A percentile compares a stretch with the other conserved stretches of the same genome.
phyloP scores from a whole-genome alignment of 92 coral and sea anemone genomes.

The Heliopora coerulea region DNA sequence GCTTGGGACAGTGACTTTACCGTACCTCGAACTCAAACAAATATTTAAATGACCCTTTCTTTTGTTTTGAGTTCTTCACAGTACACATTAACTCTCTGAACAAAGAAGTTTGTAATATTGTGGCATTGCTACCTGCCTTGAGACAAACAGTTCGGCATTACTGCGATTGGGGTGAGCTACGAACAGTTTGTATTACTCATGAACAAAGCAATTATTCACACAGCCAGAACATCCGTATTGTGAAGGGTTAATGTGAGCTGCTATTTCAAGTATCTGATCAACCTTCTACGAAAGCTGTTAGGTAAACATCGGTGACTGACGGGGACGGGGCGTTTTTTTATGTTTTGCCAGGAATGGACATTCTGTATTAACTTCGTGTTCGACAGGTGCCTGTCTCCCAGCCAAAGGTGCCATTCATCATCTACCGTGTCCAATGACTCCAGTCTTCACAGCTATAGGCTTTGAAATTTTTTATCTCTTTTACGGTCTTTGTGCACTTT shows the following conservation, averaged over 20 bases:
- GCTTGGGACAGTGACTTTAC: no score
- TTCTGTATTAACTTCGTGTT: neutral
- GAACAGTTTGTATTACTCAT: neutral
- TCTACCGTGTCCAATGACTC: conserved; percentile 75
- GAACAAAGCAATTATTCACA: conserved; percentile 39
- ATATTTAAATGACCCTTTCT: neutral
- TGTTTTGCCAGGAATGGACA: conserved; percentile 28
- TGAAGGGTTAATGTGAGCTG: neutral
- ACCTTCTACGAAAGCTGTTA: neutral
- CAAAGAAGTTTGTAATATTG: neutral
- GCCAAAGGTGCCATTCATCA: conserved; percentile 46
- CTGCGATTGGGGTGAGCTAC: neutral
- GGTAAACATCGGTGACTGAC: neutral
- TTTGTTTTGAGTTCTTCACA: neutral
- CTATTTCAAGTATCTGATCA: neutral
- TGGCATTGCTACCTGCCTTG: neutral
- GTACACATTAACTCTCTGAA: neutral
- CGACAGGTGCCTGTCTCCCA: neutral
- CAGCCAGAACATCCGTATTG: neutral
- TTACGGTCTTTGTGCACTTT: conserved; percentile 75
- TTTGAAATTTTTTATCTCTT: conserved; percentile 73
- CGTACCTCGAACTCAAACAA: no score
- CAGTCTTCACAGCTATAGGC: conserved; percentile 77
- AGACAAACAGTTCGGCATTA: neutral
- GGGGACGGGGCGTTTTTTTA: neutral